Base-by-base conservation (phyloP, 2,113 vertebrate genomes). In the Strix uralensis region DNA sequence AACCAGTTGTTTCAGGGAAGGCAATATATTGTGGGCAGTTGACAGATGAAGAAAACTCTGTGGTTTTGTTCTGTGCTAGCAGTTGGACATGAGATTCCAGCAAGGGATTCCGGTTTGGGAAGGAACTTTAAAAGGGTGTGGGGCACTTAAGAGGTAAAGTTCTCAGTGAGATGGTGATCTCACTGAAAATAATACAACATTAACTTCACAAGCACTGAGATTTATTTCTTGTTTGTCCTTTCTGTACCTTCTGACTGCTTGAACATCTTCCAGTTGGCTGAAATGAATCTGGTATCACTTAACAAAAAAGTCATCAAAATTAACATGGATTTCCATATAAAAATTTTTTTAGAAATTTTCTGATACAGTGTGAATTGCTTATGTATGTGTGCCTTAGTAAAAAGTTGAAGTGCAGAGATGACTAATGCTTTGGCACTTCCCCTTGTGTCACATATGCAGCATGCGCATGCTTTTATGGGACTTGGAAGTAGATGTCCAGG, bases 401-500 rank as follows among this genome's bases (percentile, higher is more conserved):
- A 79, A 86, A 61, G 15, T 26, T 71, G 23, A 71, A 67, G 44
- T 40, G 44, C 29, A 23, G 47, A 52, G 34, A 32, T 91, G 89
- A 92, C 61, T 79, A 74, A 86, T 81, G 27, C 44, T 89, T 82
- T 1, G 5, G 32, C 47, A 44, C 66, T 91, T 89, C 36, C 47
- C 21, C 23, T 71, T 11, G 2, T 82, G 46, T 87, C 36, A 74
- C 54, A 89, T 81, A 61, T 30, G 69, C 38, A 89, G 30, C 30
- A 15, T 44, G 23, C 70, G 82, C 9, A 16, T 89, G 26, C n/a
- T 75, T 75, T 81, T 74, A 29, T 59, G 73, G 40, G 89, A 79
- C 15, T 87, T 94, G 86, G 65, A 96, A 88, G 70, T 91, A 42
- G 69, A 46, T 84, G 8, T 86, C 61, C 77, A 81, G 92, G 92